These are phyloP conservation scores for Burhinus bistriatus DNA, from an alignment of 2,113 vertebrate genomes.

Conservation along the genomic window DNA sequence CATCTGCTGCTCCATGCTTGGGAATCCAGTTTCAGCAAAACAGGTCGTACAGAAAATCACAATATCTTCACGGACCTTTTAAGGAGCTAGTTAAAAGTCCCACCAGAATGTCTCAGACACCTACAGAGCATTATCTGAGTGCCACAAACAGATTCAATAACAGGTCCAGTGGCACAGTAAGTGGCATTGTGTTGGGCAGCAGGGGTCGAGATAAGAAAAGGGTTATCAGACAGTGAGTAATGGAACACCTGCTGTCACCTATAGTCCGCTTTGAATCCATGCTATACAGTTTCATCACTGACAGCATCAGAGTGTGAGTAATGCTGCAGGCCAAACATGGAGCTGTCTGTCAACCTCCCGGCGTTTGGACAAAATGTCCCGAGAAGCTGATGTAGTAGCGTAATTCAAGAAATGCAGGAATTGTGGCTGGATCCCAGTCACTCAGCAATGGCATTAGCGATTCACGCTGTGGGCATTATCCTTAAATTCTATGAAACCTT, in stretches of 20 bases:
- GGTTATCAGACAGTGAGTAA: slow-evolving; percentile 64
- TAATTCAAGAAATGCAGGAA: slow-evolving; percentile 40
- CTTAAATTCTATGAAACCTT: slow-evolving; percentile 28
- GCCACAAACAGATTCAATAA: background rate
- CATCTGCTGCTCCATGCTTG: background rate
- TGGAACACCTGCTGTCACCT: slow-evolving; percentile 57
- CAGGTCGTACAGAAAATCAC: background rate
- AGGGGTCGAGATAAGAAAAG: slow-evolving; percentile 26
- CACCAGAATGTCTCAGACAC: background rate
- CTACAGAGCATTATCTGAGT: slow-evolving; percentile 3
- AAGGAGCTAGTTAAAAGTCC: background rate
- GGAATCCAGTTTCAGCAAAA: background rate
- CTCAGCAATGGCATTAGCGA: background rate
- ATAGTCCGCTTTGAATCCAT: slow-evolving; percentile 12
- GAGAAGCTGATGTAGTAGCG: background rate
- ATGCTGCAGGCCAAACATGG: slow-evolving; percentile 37
- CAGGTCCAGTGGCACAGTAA: background rate
- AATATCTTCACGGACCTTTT: background rate
- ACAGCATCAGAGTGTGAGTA: slow-evolving; percentile 44
- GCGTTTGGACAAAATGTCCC: slow-evolving; percentile 44
- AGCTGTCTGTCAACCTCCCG: slow-evolving; percentile 31
- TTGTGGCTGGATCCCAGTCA: background rate
- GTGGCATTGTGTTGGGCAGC: background rate
- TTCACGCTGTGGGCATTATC: slow-evolving; percentile 21
- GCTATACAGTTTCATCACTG: slow-evolving; percentile 65